A percentile compares a stretch with the other conserved stretches of the same genome.
phyloP scores from a whole-genome alignment of 2,113 vertebrate genomes.

The Pomatorhinus ruficollis region DNA sequence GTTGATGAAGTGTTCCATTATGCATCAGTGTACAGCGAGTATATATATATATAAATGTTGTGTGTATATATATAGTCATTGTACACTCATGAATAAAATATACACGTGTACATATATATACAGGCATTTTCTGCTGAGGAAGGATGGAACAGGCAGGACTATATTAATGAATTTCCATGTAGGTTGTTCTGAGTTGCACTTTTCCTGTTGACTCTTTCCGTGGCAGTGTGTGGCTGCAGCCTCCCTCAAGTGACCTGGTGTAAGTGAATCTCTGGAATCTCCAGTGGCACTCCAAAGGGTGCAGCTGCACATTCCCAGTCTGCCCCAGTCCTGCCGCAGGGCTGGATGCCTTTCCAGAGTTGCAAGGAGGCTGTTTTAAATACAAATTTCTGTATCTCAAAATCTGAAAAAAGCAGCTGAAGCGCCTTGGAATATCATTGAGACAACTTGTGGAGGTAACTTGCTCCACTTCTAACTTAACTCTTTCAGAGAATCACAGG shows the following conservation, averaged over 20 bases:
- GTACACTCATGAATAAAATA: neutral
- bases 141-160: neutral
- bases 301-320: neutral
- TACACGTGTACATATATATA: fast-evolving
- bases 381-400: neutral
- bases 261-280: fast-evolving
- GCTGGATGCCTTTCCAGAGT: neutral
- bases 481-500: neutral
- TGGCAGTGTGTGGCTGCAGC: neutral
- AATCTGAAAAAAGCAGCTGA: neutral
- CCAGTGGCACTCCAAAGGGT: too few relatives aligned
- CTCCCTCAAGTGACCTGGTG: neutral
- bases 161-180: neutral
- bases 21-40: neutral
- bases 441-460: neutral
- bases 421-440: neutral
- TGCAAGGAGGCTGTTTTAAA: neutral
- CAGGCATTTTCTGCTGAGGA: neutral
- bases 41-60: neutral
- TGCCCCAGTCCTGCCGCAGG: neutral
- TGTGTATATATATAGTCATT: neutral
- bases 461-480: neutral
- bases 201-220: neutral
- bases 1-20: neutral
- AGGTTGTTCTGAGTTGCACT: neutral